Percentiles rank a stretch among this genome's conserved stretches.
Evolutionary conservation across 1,140 invertebrate genomes (phyloP).

Genomic region (Linepithema humile): DNA sequence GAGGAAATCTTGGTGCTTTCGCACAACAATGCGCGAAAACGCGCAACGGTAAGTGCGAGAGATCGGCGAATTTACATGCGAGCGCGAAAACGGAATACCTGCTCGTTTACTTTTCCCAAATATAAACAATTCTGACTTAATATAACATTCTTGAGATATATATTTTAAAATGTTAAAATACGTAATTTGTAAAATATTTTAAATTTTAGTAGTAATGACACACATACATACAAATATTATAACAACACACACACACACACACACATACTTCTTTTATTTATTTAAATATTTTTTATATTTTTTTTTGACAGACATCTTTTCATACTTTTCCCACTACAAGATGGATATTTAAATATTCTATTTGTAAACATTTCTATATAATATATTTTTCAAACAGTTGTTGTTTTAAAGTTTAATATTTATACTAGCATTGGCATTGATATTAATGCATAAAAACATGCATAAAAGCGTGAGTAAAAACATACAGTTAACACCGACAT

Average conservation of each 20-base stretch:
- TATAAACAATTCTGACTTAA: not conserved
- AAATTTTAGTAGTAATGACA: no score
- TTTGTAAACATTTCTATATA: no score
- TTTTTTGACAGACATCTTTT: no score
- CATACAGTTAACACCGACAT: not conserved
- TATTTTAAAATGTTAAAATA: no score
- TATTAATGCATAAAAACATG: not conserved
- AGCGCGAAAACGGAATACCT: not conserved
- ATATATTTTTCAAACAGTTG: not conserved
- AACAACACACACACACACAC: no score
- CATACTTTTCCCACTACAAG: no score
- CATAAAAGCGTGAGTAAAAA: constrained; percentile 8
- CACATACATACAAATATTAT: no score
- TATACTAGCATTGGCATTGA: not conserved
- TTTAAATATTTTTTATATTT: no score
- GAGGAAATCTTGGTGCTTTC: constrained; percentile 30
- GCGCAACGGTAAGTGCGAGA: not conserved
- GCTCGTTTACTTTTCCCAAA: not conserved
- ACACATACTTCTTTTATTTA: no score
- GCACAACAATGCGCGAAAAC: not conserved
- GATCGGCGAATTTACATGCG: not conserved
- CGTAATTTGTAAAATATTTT: no score
- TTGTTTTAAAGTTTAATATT: not conserved
- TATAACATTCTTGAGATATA: not conserved
- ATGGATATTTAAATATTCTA: no score